Percentiles rank a stretch among this genome's conserved stretches.
Evolutionary conservation across 2,888 invertebrate species (phyloP).

Genomic region (Frankliniella intonsa): DNA sequence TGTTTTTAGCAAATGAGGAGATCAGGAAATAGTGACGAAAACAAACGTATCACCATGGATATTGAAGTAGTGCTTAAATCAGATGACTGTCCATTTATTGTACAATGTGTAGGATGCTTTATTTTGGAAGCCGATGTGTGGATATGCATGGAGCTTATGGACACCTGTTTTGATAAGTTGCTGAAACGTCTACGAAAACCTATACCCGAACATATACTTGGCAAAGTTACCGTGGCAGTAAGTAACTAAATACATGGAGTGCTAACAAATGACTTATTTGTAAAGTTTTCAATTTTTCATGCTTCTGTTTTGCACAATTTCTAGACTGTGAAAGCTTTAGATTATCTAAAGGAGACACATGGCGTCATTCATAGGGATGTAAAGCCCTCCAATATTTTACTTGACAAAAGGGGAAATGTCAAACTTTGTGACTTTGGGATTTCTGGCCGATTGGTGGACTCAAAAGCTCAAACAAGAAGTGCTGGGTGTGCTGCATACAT

Average conservation of each 20-base stretch:
- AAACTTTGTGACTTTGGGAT: conserved; percentile 99
- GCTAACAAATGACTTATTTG: conserved; percentile 9
- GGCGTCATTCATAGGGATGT: conserved; percentile 98
- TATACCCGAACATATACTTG: conserved; percentile 94
- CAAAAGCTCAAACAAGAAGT: conserved; percentile 93
- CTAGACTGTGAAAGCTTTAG: conserved; percentile 90
- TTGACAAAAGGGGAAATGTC: conserved; percentile 91
- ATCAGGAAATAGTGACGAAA: conserved; percentile 94
- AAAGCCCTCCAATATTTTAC: conserved; percentile 96
- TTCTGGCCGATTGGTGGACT: conserved; percentile 95
- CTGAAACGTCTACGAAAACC: conserved; percentile 77
- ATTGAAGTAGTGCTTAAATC: conserved; percentile 97
- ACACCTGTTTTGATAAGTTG: conserved; percentile 96
- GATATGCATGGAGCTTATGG: conserved; percentile 99
- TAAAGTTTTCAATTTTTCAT: conserved; percentile 26
- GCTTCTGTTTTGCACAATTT: conserved; percentile 39
- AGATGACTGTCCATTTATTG: conserved; percentile 94
- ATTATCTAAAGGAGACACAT: conserved; percentile 95
- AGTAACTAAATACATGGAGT: conserved; percentile 45
- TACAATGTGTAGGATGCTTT: conserved; percentile 95
- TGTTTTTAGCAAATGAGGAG: conserved; percentile 83
- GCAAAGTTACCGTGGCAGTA: conserved; percentile 95
- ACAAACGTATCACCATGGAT: conserved; percentile 97
- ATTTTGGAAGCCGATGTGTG: conserved; percentile 96
- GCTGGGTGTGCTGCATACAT: conserved; percentile 99